A percentile compares a stretch with the other conserved stretches of the same genome.
These are phyloP conservation scores for Timema cristinae DNA, from an alignment of 2,888 invertebrate species.

Conservation along the genomic window DNA sequence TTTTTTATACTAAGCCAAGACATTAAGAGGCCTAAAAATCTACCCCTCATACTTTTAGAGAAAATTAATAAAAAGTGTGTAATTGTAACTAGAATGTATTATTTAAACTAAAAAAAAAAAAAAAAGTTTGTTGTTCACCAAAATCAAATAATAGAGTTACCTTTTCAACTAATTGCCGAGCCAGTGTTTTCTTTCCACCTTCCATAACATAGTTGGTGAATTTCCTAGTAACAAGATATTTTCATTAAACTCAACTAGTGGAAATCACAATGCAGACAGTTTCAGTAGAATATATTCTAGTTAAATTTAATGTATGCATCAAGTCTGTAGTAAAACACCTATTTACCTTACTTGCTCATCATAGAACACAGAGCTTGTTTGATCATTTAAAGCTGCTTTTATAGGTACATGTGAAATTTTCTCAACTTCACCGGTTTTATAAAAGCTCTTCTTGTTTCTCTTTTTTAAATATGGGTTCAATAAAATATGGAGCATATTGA, in stretches of 20 bases:
- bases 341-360: slow-evolving; percentile 64
- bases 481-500: slow-evolving; percentile 48
- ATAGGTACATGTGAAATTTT: slow-evolving; percentile 62
- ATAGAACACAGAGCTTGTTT: slow-evolving; percentile 70
- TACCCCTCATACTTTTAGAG: too few species aligned
- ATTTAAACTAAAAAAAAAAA: too few species aligned
- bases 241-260: not conserved
- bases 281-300: not conserved
- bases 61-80: too few species aligned
- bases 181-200: slow-evolving; percentile 68
- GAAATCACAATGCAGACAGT: not conserved
- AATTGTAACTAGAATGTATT: too few species aligned
- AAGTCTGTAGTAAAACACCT: too few species aligned
- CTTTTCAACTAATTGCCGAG: slow-evolving; percentile 65
- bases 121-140: not conserved
- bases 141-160: slow-evolving; percentile 36
- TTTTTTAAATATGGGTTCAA: slow-evolving; percentile 63
- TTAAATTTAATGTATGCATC: slow-evolving; percentile 10
- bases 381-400: slow-evolving; percentile 65
- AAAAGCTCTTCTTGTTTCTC: slow-evolving; percentile 56
- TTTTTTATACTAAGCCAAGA: too few species aligned
- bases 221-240: slow-evolving; percentile 56
- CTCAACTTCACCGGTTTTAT: slow-evolving; percentile 55
- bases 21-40: too few species aligned
- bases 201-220: slow-evolving; percentile 81